These are phyloP conservation scores for Labeo catla DNA, from an alignment of 2,113 vertebrate species.

Conservation along the genomic window DNA sequence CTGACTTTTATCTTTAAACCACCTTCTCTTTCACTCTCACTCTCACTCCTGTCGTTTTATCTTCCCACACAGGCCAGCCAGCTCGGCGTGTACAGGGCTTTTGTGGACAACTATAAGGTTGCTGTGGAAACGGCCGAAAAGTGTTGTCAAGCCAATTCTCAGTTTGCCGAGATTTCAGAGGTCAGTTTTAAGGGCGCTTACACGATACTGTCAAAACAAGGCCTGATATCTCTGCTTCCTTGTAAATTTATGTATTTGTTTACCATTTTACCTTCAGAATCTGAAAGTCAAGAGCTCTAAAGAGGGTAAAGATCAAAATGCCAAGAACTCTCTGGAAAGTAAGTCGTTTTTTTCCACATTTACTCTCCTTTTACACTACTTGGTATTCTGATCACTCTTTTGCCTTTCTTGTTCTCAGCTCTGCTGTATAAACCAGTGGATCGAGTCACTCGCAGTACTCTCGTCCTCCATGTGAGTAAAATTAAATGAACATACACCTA, in stretches of 20 bases:
- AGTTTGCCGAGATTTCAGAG: constrained; percentile 99
- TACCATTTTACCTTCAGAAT: constrained; percentile 78
- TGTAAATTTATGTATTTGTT: constrained; percentile 2
- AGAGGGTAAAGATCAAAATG: constrained; percentile 88
- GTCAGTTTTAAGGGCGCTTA: constrained; percentile 69
- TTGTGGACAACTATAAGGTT: constrained; percentile 98
- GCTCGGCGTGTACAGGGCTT: constrained; percentile 95
- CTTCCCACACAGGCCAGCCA: constrained; percentile 87
- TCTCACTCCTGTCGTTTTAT: neutral
- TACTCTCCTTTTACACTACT: neutral
- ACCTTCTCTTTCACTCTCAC: neutral
- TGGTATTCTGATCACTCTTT: constrained; percentile 6
- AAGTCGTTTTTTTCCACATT: constrained; percentile 60
- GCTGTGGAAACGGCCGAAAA: constrained; percentile 98
- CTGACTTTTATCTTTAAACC: constrained; percentile 20
- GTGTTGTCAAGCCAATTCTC: constrained; percentile 96
- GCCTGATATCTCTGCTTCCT: constrained; percentile 57
- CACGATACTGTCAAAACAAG: neutral
- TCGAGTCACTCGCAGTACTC: constrained; percentile 93
- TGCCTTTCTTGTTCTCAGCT: constrained; percentile 70
- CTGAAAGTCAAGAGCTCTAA: constrained; percentile 91
- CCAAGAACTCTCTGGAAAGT: constrained; percentile 96
- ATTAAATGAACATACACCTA: neutral
- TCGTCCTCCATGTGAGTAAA: constrained; percentile 94
- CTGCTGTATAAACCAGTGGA: constrained; percentile 97